Evolutionary conservation across 2,888 invertebrate genomes (phyloP), one percentile per base, ranked within the genome.

Genomic region (Branchinecta sandiegonensis): DNA sequence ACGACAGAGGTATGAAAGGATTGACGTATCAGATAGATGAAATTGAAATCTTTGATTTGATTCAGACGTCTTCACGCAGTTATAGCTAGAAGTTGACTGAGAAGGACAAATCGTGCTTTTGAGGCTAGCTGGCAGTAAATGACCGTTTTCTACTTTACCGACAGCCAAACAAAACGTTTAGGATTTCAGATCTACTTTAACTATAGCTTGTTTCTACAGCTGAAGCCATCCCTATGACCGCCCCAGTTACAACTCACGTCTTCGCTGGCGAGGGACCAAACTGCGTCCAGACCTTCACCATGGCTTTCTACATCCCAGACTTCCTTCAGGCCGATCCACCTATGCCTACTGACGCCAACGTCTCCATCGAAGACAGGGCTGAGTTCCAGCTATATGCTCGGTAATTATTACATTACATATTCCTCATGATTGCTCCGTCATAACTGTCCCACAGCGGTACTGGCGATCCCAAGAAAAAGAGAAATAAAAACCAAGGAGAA

Each of bases 211-310:
- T 14, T 56, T 14, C 23, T 56, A 17, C 11, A 56, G 46, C 12
- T 8, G 47, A n/a, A 12, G 47, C 17, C 12, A 17, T 66, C 47
- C 66, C 48, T 13, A 66, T 66, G 66, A 66, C 66, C 17, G 66
- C 66, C 47, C 66, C 66, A 7, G 66, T 66, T 46, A 66, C 66
- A n/a, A 66, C 66, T 9, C 46, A 12, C 23, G n/a, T 66, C n/a
- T 47, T 66, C 37, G 47, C 66, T 9, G 66, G 48, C 12, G 66
- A 47, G 17, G 66, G 66, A 10, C 66, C 66, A 12, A 66, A 66
- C 66, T 66, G 66, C 66, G 47, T 47, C 13, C 66, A 66, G 47
- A 66, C 66, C 11, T 66, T 66, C 47, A 46, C 13, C 12, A 66
- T 66, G 66, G 17, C 46, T 17, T 66, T 66, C 17, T 66, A 46